Base-by-base conservation (phyloP, 2,888 invertebrate genomes). In the Phlogophora meticulosa region DNA sequence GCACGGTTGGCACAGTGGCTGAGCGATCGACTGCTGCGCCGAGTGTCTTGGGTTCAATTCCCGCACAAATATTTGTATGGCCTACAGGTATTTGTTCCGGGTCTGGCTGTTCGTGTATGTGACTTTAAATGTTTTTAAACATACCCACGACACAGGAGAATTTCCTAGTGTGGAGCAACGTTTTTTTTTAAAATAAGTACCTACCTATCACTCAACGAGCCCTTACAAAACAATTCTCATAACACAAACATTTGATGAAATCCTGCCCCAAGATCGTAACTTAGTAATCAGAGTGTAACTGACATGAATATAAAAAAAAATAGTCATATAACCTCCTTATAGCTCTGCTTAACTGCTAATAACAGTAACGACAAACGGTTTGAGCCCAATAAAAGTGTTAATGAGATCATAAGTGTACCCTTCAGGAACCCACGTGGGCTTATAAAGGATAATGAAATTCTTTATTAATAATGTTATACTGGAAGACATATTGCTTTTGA, bases 401-500 rank as follows among this genome's bases (percentile, higher is more conserved):
- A 89, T 86, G 86, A 87, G 81, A 72, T 71, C 78, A 78, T 83
- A 81, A 84, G 80, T 76, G 76, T 67, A 73, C 62, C 62, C 43
- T 68, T 43, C 65, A 64, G 55, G 80, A 74, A 73, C 76, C 80
- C 81, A 81, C 83, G 85, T 84, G 73, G 64, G 49, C 72, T 85
- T 86, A 83, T 90, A 89, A 88, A 87, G 85, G 85, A 87, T 89
- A 89, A 90, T 90, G 86, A 90, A 89, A 90, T 83, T 85, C 81
- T 84, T 86, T 88, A 88, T 87, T 85, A 87, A 82, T 76, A 78
- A 20, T 60, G 63, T 49, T 72, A 69, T 74, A 63, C 45, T 52
- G 67, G 60, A 59, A 66, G 11, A 45, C 45, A 66, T 63, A 64
- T 43, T 72, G 59, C 13, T 69, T 32, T 58, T 28, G 4, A 42